A percentile compares a stretch with the other conserved stretches of the same genome.
Conservation (phyloP, 2,797 vertebrate genomes). For the Falco novaeseelandiae region DNA sequence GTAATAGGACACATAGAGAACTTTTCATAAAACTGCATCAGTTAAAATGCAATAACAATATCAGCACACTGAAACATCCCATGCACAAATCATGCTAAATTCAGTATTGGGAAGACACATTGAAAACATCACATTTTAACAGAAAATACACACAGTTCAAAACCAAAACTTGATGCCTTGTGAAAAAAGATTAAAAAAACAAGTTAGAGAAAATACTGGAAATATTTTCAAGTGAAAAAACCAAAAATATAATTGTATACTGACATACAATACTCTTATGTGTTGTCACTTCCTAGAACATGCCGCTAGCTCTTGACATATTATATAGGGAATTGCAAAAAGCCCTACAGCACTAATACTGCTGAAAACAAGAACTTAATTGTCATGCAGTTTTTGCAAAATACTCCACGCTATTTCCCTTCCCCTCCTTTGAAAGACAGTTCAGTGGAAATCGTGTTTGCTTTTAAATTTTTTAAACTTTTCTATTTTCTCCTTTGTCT, state of each 20-base stretch:
- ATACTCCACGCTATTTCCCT: background rate
- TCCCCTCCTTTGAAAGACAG: background rate
- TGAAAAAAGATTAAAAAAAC: background rate
- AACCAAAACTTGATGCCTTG: background rate
- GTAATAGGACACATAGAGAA: background rate
- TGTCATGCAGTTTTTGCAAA: background rate
- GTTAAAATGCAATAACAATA: background rate
- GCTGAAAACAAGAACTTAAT: background rate
- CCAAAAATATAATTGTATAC: background rate
- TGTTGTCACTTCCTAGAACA: background rate
- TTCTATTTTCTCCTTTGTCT: background rate
- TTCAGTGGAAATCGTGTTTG: background rate
- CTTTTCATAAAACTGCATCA: background rate
- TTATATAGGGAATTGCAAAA: background rate
- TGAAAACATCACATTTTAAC: background rate
- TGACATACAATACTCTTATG: background rate
- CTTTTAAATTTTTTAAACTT: conserved; percentile 2
- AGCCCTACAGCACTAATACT: background rate
- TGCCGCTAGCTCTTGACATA: background rate
- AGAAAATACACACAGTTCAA: background rate
- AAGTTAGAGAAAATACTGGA: background rate
- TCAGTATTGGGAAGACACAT: background rate
- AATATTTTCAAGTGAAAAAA: conserved; percentile 1
- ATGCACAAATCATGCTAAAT: background rate
- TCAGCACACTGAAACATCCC: background rate